phyloP scores from a whole-genome alignment of 2,797 vertebrate genomes.

The Pangasius mekongensis region DNA sequence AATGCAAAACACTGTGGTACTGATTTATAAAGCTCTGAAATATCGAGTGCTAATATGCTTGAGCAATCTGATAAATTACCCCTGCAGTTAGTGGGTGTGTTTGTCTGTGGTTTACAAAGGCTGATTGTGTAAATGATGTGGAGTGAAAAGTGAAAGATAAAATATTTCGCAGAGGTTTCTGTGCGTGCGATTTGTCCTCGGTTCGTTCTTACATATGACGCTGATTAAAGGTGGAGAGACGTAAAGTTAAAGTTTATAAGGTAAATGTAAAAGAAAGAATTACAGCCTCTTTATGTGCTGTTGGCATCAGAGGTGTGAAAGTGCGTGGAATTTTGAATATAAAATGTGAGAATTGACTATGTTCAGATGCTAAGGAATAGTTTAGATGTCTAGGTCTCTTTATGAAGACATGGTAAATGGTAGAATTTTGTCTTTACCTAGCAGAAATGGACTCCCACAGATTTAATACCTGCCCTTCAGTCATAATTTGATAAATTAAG shows the following conservation, averaged over 20 bases:
- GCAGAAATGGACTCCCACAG: neutral
- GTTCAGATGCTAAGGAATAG: neutral
- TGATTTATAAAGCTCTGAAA: slow-evolving; percentile 1
- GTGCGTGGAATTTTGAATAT: neutral
- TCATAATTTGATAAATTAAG: neutral
- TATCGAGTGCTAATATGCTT: neutral
- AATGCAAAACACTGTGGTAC: neutral
- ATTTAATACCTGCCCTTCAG: neutral
- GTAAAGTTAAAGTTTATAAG: neutral
- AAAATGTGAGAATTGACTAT: neutral
- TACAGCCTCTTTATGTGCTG: neutral
- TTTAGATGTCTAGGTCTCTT: neutral
- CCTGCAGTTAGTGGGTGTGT: neutral
- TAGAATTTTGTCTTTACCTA: neutral
- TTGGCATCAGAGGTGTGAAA: neutral
- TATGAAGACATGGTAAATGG: neutral
- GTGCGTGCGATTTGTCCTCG: neutral
- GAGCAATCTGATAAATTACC: neutral
- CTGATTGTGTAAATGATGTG: neutral
- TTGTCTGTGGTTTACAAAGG: neutral
- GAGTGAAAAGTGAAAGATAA: neutral
- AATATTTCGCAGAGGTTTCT: neutral
- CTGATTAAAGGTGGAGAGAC: neutral
- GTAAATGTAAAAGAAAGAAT: neutral
- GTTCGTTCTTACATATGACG: neutral